Evolutionary conservation across 2,113 vertebrate genomes (phyloP), one percentile per base, ranked within the genome.

Genomic region (Thomomys bottae): DNA sequence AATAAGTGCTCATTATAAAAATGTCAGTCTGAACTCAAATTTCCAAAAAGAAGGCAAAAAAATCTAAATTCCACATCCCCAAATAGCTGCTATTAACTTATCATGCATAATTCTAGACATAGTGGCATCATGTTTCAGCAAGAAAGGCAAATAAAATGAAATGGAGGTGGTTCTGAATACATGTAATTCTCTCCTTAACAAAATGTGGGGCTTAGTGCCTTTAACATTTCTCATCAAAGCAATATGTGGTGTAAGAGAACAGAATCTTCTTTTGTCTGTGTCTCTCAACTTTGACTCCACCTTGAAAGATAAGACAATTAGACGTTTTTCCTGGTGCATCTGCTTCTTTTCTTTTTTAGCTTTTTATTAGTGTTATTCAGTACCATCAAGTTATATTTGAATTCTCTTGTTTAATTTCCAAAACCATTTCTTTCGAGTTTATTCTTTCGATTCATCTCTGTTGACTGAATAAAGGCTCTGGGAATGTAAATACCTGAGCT

Each of bases 131-230:
- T 85, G 32, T 75, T 88, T 94, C n/a, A 84, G 36, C 38, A 73
- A 92, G 63, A 91, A 89, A 91, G 67, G 12, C 4, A 88, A 26
- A 30, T 49, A 77, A 88, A 90, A n/a, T 79, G 23, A 91, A 95
- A 72, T 9, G 23, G 54, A 84, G 9, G 12, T 83, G 59, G 83
- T 86, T 67, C 15, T 80, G 32, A 89, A 32, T 32, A 79, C 91
- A 17, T 32, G 6, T 72, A 78, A 84, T 72, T 34, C 8, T 80
- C 70, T 87, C n/a, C 63, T 67, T 59, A 73, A n/a, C n/a, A 61
- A 86, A 87, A 70, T 61, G 30, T 59, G 11, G 10, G 7, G 1
- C 49, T 68, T 86, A 20, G 10, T 61, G 2, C 10, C 18, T 89
- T 76, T 78, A 80, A 87, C 72, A 28, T 81, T 84, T 89, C 23